Percentiles rank a stretch among this genome's conserved stretches.
These are phyloP conservation scores for Latrodectus geometricus DNA, from an alignment of 1,140 invertebrate genomes.

Conservation along the genomic window DNA sequence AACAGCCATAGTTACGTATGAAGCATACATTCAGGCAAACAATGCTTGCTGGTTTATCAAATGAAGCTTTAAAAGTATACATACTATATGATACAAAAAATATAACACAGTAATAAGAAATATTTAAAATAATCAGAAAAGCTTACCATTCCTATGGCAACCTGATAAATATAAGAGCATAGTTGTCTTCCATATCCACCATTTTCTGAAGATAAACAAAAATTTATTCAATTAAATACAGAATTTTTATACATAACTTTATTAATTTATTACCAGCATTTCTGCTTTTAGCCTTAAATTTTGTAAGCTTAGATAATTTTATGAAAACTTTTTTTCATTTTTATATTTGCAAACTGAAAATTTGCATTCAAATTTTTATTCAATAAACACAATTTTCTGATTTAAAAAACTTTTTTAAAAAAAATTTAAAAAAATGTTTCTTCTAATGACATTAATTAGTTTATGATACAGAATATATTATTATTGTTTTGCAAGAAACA, in stretches of 20 bases:
- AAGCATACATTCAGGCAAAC: too few species aligned
- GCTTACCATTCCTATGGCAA: constrained; percentile 38
- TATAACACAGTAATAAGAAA: too few species aligned
- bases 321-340: neutral
- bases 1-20: too few species aligned
- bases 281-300: neutral
- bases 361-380: neutral
- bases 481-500: too few species aligned
- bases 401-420: too few species aligned
- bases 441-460: too few species aligned
- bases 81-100: too few species aligned
- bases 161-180: constrained; percentile 21
- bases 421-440: too few species aligned
- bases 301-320: neutral
- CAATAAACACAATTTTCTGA: neutral
- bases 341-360: neutral
- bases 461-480: too few species aligned
- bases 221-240: neutral
- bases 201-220: neutral
- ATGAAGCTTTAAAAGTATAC: neutral
- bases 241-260: neutral
- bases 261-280: neutral
- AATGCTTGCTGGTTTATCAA: neutral
- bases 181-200: constrained; percentile 1
- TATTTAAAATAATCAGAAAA: neutral